Percentiles rank a stretch among this genome's conserved stretches.
phyloP scores from a whole-genome alignment of 2,888 invertebrate genomes.

The Epinotia brunnichana region DNA sequence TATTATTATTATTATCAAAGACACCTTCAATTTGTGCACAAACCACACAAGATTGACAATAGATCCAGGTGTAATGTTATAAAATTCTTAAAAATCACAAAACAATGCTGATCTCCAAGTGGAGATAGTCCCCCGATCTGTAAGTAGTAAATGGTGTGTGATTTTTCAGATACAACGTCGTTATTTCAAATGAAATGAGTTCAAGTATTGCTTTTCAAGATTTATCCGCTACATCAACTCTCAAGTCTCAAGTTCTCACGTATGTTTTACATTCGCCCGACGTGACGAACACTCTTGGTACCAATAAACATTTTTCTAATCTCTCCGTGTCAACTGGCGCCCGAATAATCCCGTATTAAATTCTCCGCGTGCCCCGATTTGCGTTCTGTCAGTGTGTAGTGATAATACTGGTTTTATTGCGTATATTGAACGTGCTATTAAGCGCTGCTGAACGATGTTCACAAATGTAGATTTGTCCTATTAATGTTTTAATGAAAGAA shows the following conservation, averaged over 20 bases:
- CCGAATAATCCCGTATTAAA: slow-evolving; percentile 38
- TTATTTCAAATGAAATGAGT: too few relatives aligned
- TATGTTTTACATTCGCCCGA: slow-evolving; percentile 1
- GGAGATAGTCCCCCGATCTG: too few relatives aligned
- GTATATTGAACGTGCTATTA: slow-evolving; percentile 8
- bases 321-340: slow-evolving; percentile 18
- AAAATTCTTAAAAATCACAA: too few relatives aligned
- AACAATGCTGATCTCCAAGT: too few relatives aligned
- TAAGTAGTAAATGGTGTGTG: too few relatives aligned
- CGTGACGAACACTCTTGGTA: slow-evolving; percentile 7
- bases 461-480: too few relatives aligned
- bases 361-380: slow-evolving; percentile 25
- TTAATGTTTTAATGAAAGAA: too few relatives aligned
- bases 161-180: too few relatives aligned
- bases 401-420: slow-evolving; percentile 31
- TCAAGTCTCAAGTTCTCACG: background rate
- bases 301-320: slow-evolving; percentile 37
- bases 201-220: background rate
- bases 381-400: slow-evolving; percentile 25
- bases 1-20: too few relatives aligned
- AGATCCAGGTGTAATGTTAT: too few relatives aligned
- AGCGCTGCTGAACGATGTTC: background rate
- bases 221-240: background rate
- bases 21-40: too few relatives aligned
- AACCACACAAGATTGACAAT: too few relatives aligned